Base-by-base conservation (phyloP, 2,113 vertebrate genomes). In the Pipra filicauda region DNA sequence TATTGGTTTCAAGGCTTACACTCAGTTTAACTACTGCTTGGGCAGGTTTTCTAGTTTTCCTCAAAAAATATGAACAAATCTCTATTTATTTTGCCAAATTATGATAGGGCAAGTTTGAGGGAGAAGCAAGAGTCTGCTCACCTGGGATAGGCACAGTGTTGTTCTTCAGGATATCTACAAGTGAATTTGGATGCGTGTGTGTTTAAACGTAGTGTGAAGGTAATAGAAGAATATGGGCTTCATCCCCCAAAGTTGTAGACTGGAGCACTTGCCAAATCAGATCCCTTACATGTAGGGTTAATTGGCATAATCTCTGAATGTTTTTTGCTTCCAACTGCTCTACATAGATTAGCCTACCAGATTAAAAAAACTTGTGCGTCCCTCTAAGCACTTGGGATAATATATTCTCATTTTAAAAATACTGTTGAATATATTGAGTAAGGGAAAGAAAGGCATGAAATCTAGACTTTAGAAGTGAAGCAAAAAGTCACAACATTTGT, bases 401-500 rank as follows among this genome's bases (percentile, higher is more conserved):
- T 80, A 24, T 84, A 78, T 92, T 92, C 80, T 88, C 27, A 24
- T 88, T 95, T 88, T 57, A 57, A 65, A 85, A 91, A 52, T 91
- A 55, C 11, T 6, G 22, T 71, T 81, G 74, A 87, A 70, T 89
- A 66, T 64, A 49, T 33, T 87, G 76, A 65, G n/a, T 52, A 82
- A 86, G 51, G 72, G 48, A 85, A 90, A 64, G 75, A 74, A 93
- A 94, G 57, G 43, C 66, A 70, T 62, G 81, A 85, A 95, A 93
- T 87, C 48, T 92, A 93, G 73, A 23, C 64, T 89, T 71, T 58
- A 71, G 77, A 88, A 88, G 57, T 35, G 39, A 62, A 48, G 77
- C 46, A 91, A 54, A 92, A 93, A 95, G 81, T 69, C 79, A 54
- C 59, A 86, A 35, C 69, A 51, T 64, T 96, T 18, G 18, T 80